Conservation (phyloP, 2,113 vertebrate species). For the Seriola rivoliana region DNA sequence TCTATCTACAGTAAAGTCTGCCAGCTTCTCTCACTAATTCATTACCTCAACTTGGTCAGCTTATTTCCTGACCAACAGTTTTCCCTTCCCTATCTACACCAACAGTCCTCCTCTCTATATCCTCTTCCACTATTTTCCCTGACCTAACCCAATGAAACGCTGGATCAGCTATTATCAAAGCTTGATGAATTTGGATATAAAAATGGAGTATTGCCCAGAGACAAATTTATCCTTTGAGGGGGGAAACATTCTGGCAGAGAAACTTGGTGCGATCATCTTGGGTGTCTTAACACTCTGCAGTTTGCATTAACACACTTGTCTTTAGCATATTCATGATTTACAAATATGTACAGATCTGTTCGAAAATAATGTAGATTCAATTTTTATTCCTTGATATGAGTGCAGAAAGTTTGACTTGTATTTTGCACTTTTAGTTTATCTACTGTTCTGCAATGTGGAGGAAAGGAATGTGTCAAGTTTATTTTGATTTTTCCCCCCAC, state of each 20-base stretch:
- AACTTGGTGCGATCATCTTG: constrained; percentile 55
- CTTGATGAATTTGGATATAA: constrained; percentile 72
- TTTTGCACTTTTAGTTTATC: constrained; percentile 25
- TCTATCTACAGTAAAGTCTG: background rate
- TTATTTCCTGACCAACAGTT: constrained; percentile 36
- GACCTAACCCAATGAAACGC: constrained; percentile 47
- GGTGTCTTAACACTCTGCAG: constrained; percentile 33
- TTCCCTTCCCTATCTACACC: background rate
- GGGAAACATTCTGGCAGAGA: constrained; percentile 45
- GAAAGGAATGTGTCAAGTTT: constrained; percentile 71
- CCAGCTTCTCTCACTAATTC: constrained; percentile 13
- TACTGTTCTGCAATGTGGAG: constrained; percentile 3
- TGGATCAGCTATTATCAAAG: constrained; percentile 73
- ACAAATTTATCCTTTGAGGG: constrained; percentile 67
- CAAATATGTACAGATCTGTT: constrained; percentile 48
- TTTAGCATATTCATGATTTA: constrained; percentile 62
- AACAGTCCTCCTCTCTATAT: constrained; percentile 12
- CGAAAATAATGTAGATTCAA: background rate
- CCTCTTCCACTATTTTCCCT: constrained; percentile 24
- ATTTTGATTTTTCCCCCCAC: constrained; percentile 88
- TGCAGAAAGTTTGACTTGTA: constrained; percentile 22
- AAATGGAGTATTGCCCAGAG: constrained; percentile 73
- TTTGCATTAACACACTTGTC: constrained; percentile 40
- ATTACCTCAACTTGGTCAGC: constrained; percentile 29
- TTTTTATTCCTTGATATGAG: constrained; percentile 17